Percentiles rank a stretch among this genome's conserved stretches.
These are phyloP conservation scores for Mycalesis mineus DNA, from an alignment of 2,888 invertebrate species.

Conservation along the genomic window DNA sequence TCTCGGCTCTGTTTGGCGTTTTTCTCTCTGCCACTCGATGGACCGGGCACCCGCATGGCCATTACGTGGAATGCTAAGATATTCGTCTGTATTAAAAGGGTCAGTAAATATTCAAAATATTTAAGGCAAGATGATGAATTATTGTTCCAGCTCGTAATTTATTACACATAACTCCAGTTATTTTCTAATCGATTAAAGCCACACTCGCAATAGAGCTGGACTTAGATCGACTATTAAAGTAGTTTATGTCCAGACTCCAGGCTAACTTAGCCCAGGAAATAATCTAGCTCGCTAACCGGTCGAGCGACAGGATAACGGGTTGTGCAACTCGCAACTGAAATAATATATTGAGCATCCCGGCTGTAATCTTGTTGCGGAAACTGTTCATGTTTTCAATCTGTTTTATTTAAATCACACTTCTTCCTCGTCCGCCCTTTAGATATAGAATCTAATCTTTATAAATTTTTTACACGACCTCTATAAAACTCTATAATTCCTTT, in stretches of 20 bases:
- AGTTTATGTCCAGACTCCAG: conserved; percentile 16
- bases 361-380: not conserved
- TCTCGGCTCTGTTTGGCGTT: no score
- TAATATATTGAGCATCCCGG: conserved; percentile 7
- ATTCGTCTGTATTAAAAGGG: no score
- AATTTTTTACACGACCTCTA: no score
- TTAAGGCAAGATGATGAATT: no score
- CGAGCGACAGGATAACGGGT: conserved; percentile 33
- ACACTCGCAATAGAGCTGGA: not conserved
- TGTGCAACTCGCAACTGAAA: conserved; percentile 12
- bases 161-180: not conserved
- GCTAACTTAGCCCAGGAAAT: conserved; percentile 33
- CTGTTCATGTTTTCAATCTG: not conserved
- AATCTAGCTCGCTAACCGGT: conserved; percentile 34
- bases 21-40: no score
- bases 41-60: no score
- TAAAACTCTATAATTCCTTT: no score
- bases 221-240: not conserved
- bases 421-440: not conserved
- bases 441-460: no score
- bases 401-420: not conserved
- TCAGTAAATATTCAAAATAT: no score
- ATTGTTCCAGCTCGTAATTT: no score
- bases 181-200: not conserved
- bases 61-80: no score